Evolutionary conservation across 1,140 invertebrate genomes (phyloP), one percentile per base, ranked within the genome.

Genomic region (Polypedilum pembai): DNA sequence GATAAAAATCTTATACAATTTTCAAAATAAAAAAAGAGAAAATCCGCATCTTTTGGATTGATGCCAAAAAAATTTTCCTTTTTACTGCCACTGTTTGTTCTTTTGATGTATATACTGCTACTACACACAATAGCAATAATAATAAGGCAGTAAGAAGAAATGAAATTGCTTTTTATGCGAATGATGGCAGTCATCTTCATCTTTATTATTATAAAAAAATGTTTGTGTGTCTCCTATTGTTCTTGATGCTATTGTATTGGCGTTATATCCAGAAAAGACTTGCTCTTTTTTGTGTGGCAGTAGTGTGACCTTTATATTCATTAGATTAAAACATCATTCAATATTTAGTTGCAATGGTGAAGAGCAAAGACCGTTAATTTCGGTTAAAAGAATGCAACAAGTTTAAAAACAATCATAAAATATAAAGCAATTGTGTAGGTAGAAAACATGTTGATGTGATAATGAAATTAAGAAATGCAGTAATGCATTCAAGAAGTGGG

Each of bases 91-190:
- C 7, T 56, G 45, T 56, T 56, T 56, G 45, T 56, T 56, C 45
- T 56, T 12, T 15, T 56, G 45, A 56, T 56, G 45, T 56, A 56
- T 56, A 10, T 56, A n/a, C 24, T 33, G 24, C 1, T 33, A 5
- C 45, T 56, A 12, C 15, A 56, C 12, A 56, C 12, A 56, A 12
- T 56, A 56, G 45, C n/a, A 56, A 56, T 56, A 56, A 56, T 56
- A 56, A 56, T 56, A 56, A 56, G n/a, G 45, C 45, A n/a, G 41
- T 4, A 45, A 15, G 15, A 45, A 45, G 15, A 45, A 56, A n/a
- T n/a, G 45, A 56, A 56, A 56, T 56, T 56, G 45, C 45, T 56
- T 56, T 33, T 56, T 56, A 56, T 56, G 45, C 12, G n/a, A 15
- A n/a, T n/a, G 45, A 56, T 56, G 12, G 45, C 8, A 33, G 24